phyloP scores from a whole-genome alignment of 1,140 invertebrate genomes.

The Megalonaias nervosa region DNA sequence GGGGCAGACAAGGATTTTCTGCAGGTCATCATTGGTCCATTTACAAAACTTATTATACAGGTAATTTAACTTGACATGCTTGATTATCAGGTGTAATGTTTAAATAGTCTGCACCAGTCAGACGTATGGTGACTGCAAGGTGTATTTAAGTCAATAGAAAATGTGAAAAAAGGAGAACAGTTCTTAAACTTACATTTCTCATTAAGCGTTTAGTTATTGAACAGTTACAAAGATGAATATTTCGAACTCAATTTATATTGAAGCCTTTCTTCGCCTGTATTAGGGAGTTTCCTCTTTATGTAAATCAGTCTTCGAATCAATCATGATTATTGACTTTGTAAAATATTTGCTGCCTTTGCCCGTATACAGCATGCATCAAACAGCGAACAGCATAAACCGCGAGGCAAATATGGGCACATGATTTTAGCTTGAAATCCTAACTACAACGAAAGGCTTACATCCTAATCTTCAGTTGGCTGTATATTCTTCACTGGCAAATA shows the following conservation, averaged over 20 bases:
- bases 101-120: background rate
- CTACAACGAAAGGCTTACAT: too few relatives aligned
- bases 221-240: background rate
- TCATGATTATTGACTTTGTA: too few relatives aligned
- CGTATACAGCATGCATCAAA: too few relatives aligned
- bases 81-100: background rate
- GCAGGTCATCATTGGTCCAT: conserved; percentile 73
- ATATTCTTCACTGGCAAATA: background rate
- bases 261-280: too few relatives aligned
- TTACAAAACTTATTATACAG: conserved; percentile 73
- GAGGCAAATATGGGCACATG: too few relatives aligned
- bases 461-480: too few relatives aligned
- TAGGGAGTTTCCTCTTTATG: too few relatives aligned
- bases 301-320: too few relatives aligned
- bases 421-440: too few relatives aligned
- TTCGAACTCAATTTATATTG: background rate
- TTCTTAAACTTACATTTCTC: background rate
- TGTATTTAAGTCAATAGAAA: background rate
- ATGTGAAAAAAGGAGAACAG: background rate
- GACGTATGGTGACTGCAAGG: background rate
- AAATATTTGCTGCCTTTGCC: too few relatives aligned
- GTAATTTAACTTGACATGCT: conserved; percentile 40
- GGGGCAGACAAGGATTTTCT: conserved; percentile 68
- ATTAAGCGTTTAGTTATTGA: background rate
- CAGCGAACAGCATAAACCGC: too few relatives aligned